These are phyloP conservation scores for Bombycilla garrulus DNA, from an alignment of 2,113 vertebrate species.

Conservation along the genomic window DNA sequence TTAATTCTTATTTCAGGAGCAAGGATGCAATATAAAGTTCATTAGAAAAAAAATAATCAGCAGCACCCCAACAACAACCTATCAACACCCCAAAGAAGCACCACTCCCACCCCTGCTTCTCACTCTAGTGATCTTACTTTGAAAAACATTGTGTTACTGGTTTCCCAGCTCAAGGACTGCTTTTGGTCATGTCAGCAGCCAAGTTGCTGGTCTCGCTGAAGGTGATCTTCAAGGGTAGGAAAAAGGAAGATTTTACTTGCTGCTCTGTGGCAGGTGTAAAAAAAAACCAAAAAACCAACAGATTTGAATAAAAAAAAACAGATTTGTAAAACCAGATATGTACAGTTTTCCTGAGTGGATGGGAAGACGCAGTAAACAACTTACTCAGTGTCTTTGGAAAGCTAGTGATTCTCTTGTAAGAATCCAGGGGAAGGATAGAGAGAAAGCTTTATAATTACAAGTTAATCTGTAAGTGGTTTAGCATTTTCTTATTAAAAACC, in stretches of 20 bases:
- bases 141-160: neutral
- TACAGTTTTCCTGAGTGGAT: neutral
- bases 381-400: neutral
- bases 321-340: neutral
- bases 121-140: neutral
- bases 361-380: neutral
- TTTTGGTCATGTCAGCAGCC: neutral
- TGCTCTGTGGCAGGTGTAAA: neutral
- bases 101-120: accelerated
- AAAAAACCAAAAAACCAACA: too few relatives aligned
- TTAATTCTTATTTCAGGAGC: neutral
- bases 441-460: neutral
- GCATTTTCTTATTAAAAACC: neutral
- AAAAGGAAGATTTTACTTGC: neutral
- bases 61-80: neutral
- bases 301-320: too few relatives aligned
- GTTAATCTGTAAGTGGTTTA: neutral
- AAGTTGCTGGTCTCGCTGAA: neutral
- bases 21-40: neutral
- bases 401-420: neutral
- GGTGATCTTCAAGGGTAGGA: neutral
- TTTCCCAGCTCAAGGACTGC: neutral
- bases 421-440: neutral
- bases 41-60: neutral
- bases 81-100: neutral